Conservation (phyloP, 2,888 invertebrate species). For the Sepioteuthis lessoniana region DNA sequence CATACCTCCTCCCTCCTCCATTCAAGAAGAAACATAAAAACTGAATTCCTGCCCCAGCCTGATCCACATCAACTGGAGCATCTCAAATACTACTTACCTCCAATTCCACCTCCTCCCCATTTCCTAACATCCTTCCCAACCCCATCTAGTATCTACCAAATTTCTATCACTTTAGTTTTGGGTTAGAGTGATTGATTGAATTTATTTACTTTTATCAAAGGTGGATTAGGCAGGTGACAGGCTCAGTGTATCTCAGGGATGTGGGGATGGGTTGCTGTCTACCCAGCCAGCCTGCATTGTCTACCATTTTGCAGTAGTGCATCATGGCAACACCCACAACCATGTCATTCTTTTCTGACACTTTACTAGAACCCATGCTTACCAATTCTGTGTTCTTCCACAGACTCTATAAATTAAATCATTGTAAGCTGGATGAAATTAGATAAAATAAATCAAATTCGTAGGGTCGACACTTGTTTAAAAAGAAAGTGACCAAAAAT, state of each 20-base stretch:
- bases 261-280: background rate
- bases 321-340: background rate
- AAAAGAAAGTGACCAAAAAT: constrained; percentile 18
- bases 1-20: background rate
- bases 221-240: constrained; percentile 33
- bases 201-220: constrained; percentile 33
- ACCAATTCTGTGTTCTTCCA: background rate
- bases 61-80: background rate
- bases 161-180: constrained; percentile 33
- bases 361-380: background rate
- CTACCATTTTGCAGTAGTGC: background rate
- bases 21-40: background rate
- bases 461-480: background rate
- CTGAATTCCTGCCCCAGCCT: background rate
- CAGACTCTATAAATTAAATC: constrained; percentile 7
- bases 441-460: background rate
- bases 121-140: background rate
- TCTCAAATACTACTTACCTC: background rate
- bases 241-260: background rate
- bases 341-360: constrained; percentile 10
- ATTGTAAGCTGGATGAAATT: background rate
- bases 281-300: constrained; percentile 4
- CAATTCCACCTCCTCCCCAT: background rate
- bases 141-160: background rate
- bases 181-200: constrained; percentile 23